Evolutionary conservation across 2,113 vertebrate species (phyloP).

Genomic region (Probosciger aterrimus): DNA sequence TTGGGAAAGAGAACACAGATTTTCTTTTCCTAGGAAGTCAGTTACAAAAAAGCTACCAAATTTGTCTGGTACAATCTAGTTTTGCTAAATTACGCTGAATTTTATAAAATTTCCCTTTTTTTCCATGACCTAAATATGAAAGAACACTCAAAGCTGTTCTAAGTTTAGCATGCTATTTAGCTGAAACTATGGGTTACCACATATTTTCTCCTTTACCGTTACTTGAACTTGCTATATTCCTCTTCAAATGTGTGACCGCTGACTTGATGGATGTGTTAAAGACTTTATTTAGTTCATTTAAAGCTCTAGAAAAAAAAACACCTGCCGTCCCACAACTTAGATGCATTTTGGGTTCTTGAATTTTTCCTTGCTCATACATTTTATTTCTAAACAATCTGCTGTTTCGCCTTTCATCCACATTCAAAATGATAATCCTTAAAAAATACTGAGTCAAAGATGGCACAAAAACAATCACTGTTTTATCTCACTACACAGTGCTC

Average conservation of each 20-base stretch:
- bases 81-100: neutral
- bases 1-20: neutral
- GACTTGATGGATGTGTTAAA: neutral
- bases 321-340: neutral
- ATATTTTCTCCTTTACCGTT: neutral
- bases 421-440: neutral
- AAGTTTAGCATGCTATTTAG: neutral
- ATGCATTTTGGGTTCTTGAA: neutral
- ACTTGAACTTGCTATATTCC: neutral
- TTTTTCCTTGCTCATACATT: neutral
- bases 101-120: neutral
- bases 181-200: neutral
- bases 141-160: neutral
- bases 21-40: neutral
- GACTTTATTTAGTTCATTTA: neutral
- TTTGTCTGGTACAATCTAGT: neutral
- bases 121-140: slow-evolving; percentile 4
- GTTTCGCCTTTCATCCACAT: neutral
- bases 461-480: neutral
- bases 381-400: neutral
- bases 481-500: neutral
- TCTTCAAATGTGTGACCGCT: neutral
- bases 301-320: neutral
- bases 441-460: neutral
- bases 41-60: neutral